Percentiles rank a stretch among this genome's conserved stretches.
phyloP scores from a whole-genome alignment of 2,113 vertebrate species.

The Peromyscus leucopus region DNA sequence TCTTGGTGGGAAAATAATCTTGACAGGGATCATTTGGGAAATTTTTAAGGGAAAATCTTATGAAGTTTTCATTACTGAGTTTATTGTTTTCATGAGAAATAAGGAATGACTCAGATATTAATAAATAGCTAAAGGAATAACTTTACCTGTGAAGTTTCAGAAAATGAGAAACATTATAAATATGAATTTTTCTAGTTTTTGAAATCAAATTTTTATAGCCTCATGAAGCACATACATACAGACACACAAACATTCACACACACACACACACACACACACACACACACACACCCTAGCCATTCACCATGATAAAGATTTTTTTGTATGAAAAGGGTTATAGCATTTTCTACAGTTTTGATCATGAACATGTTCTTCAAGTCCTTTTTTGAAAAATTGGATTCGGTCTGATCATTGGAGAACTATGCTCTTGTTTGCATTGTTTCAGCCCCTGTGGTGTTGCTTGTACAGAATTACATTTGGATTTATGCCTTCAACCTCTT shows the following conservation, averaged over 20 bases:
- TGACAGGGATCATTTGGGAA: background rate
- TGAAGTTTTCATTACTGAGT: background rate
- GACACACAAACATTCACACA: background rate
- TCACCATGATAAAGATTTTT: background rate
- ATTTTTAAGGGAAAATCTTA: slow-evolving; percentile 38
- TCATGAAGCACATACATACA: background rate
- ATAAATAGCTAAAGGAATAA: background rate
- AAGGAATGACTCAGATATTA: slow-evolving; percentile 1
- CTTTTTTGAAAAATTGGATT: background rate
- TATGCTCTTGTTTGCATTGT: background rate
- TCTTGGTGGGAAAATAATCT: background rate
- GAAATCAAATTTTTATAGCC: background rate
- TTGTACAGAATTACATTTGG: slow-evolving; percentile 51
- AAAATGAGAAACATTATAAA: background rate
- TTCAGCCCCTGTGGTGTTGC: background rate
- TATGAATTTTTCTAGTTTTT: background rate
- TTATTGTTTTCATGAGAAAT: background rate
- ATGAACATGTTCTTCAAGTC: background rate
- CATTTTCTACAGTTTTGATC: background rate
- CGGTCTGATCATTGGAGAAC: background rate
- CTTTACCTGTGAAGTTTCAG: slow-evolving; percentile 10
- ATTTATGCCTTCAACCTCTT: slow-evolving; percentile 32
- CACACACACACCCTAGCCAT: background rate
- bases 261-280: too few relatives aligned
- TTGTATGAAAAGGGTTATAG: slow-evolving; percentile 16